Percentiles rank a stretch among this genome's conserved stretches.
Evolutionary conservation across 35 echinoderm and acorn worm species (phyloP).

Genomic region (Ptychodera flava): DNA sequence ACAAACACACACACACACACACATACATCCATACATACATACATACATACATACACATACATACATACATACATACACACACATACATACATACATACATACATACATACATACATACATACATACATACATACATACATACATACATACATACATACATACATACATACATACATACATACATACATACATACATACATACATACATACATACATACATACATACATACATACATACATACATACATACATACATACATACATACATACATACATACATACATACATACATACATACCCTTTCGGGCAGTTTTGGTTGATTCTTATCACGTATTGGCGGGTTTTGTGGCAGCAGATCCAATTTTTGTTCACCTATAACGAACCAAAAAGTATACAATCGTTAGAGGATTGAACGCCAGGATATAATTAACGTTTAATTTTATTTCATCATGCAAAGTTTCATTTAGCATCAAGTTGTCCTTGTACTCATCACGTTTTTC

Average conservation of each 20-base stretch:
- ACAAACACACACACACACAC: background rate
- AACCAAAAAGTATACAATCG: too few species aligned
- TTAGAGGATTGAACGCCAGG: too few species aligned
- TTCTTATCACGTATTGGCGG: too few species aligned
- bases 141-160: background rate
- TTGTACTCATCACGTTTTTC: too few species aligned
- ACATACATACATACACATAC: background rate
- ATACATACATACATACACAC: background rate
- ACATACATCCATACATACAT: background rate
- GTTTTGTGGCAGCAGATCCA: too few species aligned
- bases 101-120: conserved; percentile 2
- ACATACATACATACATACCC: background rate
- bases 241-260: background rate
- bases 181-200: conserved; percentile 2
- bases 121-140: background rate
- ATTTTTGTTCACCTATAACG: too few species aligned
- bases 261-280: conserved; percentile 2
- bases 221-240: conserved; percentile 2
- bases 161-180: conserved; percentile 2
- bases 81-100: conserved; percentile 2
- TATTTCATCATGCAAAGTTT: too few species aligned
- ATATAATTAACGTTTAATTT: too few species aligned
- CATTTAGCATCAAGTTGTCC: too few species aligned
- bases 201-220: conserved; percentile 2
- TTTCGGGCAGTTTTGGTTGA: too few species aligned